These are phyloP conservation scores for Lagodon rhomboides DNA, from an alignment of 2,797 vertebrate genomes.

Conservation along the genomic window DNA sequence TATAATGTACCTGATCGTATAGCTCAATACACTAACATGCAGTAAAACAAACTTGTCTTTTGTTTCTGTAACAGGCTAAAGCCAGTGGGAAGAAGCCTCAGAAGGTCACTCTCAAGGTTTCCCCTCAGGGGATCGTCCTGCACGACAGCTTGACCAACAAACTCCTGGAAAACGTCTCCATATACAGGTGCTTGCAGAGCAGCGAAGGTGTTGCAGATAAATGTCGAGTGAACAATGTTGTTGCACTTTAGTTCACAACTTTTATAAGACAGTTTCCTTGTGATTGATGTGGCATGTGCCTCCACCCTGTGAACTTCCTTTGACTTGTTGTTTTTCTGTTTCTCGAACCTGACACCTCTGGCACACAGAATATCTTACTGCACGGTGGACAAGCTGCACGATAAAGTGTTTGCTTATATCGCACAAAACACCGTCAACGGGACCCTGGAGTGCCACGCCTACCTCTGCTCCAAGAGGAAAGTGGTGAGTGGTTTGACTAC, in stretches of 20 bases:
- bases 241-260: background rate
- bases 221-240: background rate
- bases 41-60: background rate
- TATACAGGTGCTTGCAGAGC: conserved; percentile 90
- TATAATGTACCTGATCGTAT: background rate
- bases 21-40: background rate
- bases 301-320: conserved; percentile 11
- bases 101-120: conserved; percentile 93
- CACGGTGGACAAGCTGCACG: conserved; percentile 94
- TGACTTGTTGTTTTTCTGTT: background rate
- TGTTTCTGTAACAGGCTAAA: conserved; percentile 87
- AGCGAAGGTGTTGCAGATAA: background rate
- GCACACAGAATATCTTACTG: conserved; percentile 95
- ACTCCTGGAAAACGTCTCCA: conserved; percentile 94
- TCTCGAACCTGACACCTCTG: conserved; percentile 52
- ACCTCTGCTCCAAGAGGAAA: conserved; percentile 95
- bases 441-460: conserved; percentile 95
- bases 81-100: conserved; percentile 93
- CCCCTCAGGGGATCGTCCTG: conserved; percentile 92
- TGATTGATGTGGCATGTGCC: background rate
- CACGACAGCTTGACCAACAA: conserved; percentile 87
- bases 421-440: conserved; percentile 94
- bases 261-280: background rate
- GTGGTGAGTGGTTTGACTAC: conserved; percentile 86
- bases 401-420: conserved; percentile 97